Conservation (phyloP, 2,888 invertebrate genomes). For the Prenolepis imparis region DNA sequence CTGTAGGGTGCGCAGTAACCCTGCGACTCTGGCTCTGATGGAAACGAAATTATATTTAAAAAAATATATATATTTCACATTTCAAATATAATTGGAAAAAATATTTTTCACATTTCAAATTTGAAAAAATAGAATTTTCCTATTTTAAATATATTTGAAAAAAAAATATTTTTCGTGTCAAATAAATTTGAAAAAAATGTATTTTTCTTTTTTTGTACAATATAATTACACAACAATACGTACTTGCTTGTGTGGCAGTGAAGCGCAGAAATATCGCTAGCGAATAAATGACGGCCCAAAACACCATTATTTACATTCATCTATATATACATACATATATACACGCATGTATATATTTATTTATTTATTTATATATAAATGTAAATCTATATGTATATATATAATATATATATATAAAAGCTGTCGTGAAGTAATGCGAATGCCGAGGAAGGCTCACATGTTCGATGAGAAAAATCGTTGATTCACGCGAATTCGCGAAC, state of each 20-base stretch:
- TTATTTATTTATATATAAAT: conserved; percentile 21
- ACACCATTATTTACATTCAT: conserved; percentile 74
- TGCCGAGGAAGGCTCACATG: conserved; percentile 67
- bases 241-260: conserved; percentile 70
- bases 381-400: background rate
- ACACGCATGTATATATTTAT: background rate
- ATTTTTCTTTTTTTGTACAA: background rate
- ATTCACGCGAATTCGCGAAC: background rate
- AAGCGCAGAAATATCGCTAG: conserved; percentile 70
- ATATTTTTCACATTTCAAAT: background rate
- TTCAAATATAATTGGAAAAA: too few species aligned
- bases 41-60: background rate
- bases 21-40: conserved; percentile 69
- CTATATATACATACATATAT: conserved; percentile 49
- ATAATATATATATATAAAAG: conserved; percentile 13
- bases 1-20: conserved; percentile 96
- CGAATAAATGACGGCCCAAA: conserved; percentile 68
- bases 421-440: conserved; percentile 33
- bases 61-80: too few species aligned
- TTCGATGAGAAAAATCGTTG: conserved; percentile 53
- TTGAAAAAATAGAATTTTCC: too few species aligned
- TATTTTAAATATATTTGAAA: too few species aligned
- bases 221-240: conserved; percentile 42
- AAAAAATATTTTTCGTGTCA: too few species aligned
- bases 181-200: too few species aligned